phyloP scores from a whole-genome alignment of 2,888 invertebrate genomes.

The Drosophila tanythrix region DNA sequence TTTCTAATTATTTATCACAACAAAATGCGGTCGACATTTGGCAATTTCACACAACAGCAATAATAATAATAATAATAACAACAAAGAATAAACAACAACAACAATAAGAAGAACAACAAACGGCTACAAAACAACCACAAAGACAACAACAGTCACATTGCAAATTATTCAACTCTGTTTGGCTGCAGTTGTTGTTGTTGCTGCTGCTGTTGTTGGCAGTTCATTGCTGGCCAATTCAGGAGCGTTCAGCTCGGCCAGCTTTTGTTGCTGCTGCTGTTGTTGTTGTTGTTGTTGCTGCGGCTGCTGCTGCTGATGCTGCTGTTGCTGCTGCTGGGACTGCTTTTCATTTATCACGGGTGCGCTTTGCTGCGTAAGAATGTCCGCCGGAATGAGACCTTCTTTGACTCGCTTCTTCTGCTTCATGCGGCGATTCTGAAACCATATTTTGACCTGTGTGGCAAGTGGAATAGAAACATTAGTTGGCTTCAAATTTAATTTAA shows the following conservation, averaged over 20 bases:
- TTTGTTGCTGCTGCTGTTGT: conserved; percentile 50
- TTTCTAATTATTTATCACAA: conserved; percentile 80
- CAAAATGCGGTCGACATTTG: conserved; percentile 81
- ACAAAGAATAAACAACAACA: conserved; percentile 13
- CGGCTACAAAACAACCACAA: conserved; percentile 32
- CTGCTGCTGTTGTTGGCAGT: conserved; percentile 47
- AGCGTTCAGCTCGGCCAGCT: conserved; percentile 53
- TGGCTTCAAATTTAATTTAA: background rate
- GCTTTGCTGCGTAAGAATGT: conserved; percentile 84
- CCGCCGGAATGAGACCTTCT: conserved; percentile 92
- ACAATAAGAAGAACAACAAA: conserved; percentile 21
- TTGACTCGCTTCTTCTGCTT: conserved; percentile 99
- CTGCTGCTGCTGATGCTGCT: conserved; percentile 50
- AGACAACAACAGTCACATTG: conserved; percentile 24
- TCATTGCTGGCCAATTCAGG: conserved; percentile 60
- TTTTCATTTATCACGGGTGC: conserved; percentile 58
- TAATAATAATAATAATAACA: conserved; percentile 38
- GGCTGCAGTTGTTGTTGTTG: conserved; percentile 36
- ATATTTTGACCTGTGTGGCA: conserved; percentile 91
- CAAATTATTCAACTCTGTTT: conserved; percentile 68
- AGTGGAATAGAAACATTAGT: background rate
- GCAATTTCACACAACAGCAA: conserved; percentile 57
- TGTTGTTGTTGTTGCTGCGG: conserved; percentile 52
- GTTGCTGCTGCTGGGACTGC: conserved; percentile 52
- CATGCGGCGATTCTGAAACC: conserved; percentile 99